Evolutionary conservation across 1,140 invertebrate species (phyloP), one percentile per base, ranked within the genome.

Genomic region (Glossosoma conforme): DNA sequence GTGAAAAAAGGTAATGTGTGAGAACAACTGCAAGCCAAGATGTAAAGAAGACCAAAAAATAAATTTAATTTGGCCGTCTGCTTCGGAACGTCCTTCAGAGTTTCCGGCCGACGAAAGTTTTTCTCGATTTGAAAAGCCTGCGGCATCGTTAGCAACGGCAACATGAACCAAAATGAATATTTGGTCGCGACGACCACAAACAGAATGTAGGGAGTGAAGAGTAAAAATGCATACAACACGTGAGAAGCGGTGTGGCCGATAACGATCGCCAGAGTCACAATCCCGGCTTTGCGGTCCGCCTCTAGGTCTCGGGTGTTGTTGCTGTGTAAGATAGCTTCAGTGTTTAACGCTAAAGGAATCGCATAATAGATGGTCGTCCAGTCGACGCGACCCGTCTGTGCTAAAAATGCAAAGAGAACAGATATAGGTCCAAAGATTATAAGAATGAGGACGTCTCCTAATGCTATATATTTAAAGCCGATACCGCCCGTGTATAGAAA

Each of bases 401-500:
- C 82, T 75, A 97, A 83, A 61, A 91, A 96, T 0, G 93, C 87
- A 72, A 96, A 97, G 2, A 97, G 74, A n/a, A 96, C 92, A 11
- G 90, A 91, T 18, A 97, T 84, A 2, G 93, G 93, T 2, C 93
- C 94, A 71, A 97, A 97, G 61, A 94, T 88, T 30, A 96, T 81
- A 61, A 97, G 78, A 59, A 96, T 87, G 41, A 97, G 69, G 20
- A 96, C 82, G 73, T 96, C 93, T 30, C 93, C 92, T 17, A 95
- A 70, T 3, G 90, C 92, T 61, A 95, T 93, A 61, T 95, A 95
- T 67, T 95, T 96, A 24, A 95, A 79, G 38, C 92, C 93, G 61
- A 91, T 89, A n/a, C 93, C 92, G 35, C 92, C 92, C 1, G 92
- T 95, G 56, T 92, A 89, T 3, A 97, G 70, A 72, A 94, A 94